Base-by-base conservation (phyloP, 2,113 vertebrate species). In the Cinclus cinclus region DNA sequence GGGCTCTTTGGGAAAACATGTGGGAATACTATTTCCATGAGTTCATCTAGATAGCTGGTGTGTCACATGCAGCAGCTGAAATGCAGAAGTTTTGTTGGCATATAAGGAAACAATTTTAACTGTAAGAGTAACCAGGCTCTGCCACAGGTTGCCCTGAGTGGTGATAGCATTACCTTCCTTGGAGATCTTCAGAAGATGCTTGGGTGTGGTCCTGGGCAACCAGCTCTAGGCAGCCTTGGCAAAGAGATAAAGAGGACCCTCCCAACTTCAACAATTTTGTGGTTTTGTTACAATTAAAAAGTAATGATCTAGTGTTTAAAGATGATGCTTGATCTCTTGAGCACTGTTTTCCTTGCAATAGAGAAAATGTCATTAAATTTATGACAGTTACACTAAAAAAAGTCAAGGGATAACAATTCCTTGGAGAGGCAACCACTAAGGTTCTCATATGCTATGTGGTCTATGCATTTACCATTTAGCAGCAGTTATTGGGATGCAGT, bases 1-100 rank as follows among this genome's bases (percentile, higher is more conserved):
- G 49, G 18, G 2, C 25, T 53, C 6, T 71, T 59, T 56, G 11
- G 19, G 47, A 59, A 76, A n/a, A 56, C 1, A 1, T 0, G 0
- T n/a, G 56, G 17, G 15, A 49, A 21, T 78, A 15, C 17, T 44
- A 11, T 76, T 83, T 55, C 59, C 74, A 6, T 42, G 35, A 76
- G 10, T 55, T 80, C 7, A 0, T 73, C 15, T 37, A 23, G 59
- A 44, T 33, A 41, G 25, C 15, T 46, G 21, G 2, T 76, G 13
- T 47, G 22, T 65, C 49, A 4, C 11, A 28, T 60, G 20, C n/a
- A 25, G 24, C 68, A 60, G 75, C 28, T 60, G 53, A 59, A 68
- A 53, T 19, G 35, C 24, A 18, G 19, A 39, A 46, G 24, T 60
- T 82, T n/a, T 75, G 10, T 53, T 7, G 53, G 30, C 30, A 11